Evolutionary conservation across 2,797 vertebrate species (phyloP), one percentile per base, ranked within the genome.

Genomic region (Falco columbarius): DNA sequence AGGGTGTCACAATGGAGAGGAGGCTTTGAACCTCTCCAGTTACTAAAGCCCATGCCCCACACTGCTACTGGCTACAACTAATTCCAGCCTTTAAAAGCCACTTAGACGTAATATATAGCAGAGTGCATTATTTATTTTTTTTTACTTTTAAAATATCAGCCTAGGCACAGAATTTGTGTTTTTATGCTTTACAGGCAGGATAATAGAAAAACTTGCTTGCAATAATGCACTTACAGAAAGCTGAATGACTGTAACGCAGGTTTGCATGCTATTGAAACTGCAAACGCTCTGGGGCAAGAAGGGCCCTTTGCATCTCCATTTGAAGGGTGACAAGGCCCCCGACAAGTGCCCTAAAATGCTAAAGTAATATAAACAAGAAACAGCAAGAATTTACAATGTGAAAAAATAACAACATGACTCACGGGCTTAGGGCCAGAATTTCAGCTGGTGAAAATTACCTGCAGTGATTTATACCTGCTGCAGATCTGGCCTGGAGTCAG

Each of bases 361-460:
- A 97, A 93, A 93, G 75, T 40, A 96, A 91, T 86, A 95, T 81
- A 94, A 96, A 90, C 92, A 96, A 89, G 58, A 81, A 97, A 95
- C 54, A 94, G 93, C 85, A 95, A 96, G 88, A 96, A 97, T 96
- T 96, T 97, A 97, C 89, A 96, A 96, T 91, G 90, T 97, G 95
- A 88, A 97, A 96, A 97, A 97, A 96, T 92, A 96, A 94, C 94
- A 94, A 87, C 82, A 86, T 61, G 89, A 87, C 92, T 93, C 62
- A 46, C 3, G 73, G 92, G 96, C 89, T 91, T 62, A 75, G 30
- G 85, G 84, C 93, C 95, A 95, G 94, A 92, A 81, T 89, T 94
- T 97, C 93, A 94, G 94, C 90, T 91, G 85, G 89, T 90, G 95
- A 95, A 96, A 97, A 97, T 96, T 91, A 97, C 96, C 96, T 97